Conservation (phyloP, 2,113 vertebrate species). For the Pachyramphus minor region DNA sequence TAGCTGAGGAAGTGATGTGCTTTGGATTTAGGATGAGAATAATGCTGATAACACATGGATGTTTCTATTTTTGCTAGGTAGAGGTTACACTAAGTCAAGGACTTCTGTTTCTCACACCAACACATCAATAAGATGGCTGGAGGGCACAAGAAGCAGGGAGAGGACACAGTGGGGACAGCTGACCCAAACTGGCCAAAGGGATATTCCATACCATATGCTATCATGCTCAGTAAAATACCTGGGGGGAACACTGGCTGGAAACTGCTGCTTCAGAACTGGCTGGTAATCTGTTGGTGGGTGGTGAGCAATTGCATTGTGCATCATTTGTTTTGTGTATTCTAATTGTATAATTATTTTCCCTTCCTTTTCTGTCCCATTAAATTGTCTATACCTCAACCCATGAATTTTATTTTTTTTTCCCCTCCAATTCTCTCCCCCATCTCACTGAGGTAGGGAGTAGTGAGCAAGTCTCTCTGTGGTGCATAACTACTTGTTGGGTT, state of each 20-base stretch:
- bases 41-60: background rate
- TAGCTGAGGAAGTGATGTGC: background rate
- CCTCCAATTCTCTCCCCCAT: background rate
- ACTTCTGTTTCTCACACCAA: background rate
- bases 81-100: background rate
- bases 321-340: background rate
- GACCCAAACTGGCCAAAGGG: background rate
- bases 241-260: background rate
- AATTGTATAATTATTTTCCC: background rate
- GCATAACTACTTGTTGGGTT: background rate
- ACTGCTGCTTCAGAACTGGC: background rate
- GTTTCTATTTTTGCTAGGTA: background rate
- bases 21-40: background rate
- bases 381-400: background rate
- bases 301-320: background rate
- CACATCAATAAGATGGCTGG: background rate
- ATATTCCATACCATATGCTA: background rate
- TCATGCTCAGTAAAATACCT: background rate
- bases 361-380: background rate
- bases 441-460: background rate
- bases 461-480: background rate
- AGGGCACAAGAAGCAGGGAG: background rate
- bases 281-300: background rate
- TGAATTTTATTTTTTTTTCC: accelerated
- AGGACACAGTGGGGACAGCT: background rate